Evolutionary conservation across 1,140 invertebrate genomes (phyloP), one percentile per base, ranked within the genome.

Genomic region (Aradophagus sp.): DNA sequence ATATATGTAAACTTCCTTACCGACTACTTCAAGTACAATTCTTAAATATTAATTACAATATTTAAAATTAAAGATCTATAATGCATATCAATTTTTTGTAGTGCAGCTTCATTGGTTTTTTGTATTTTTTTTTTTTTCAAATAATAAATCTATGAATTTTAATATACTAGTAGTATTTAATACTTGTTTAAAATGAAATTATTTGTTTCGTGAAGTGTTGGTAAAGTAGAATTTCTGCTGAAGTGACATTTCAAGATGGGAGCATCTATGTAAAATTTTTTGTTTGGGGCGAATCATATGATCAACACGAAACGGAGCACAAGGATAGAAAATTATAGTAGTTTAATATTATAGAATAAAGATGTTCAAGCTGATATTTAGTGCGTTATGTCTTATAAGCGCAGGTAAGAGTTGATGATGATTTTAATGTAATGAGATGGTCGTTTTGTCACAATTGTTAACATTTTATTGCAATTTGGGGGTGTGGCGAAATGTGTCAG

Each of bases 231-330:
- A n/a, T n/a, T n/a, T n/a, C n/a, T n/a, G n/a, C n/a, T n/a, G n/a
- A 38, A 17, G 35, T 20, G 10, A 17, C 32, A 14, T 35, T 35
- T 26, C 1, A 11, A 36, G 8, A 15, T 6, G 16, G 12, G 13
- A 27, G 14, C 48, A 13, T 31, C 17, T 5, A 5, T 45, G n/a
- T 12, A 10, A 15, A 7, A 44, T 48, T 14, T 26, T 27, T 53
- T 12, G 31, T 58, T 63, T 27, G 68, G 61, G 56, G 6, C 8
- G 11, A 56, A 69, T 62, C 66, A 69, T 62, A 69, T 69, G 66
- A 69, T 68, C 65, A 47, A 68, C 53, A 68, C 35, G 27, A 14
- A 53, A 45, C 32, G 31, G 38, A 69, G 34, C 27, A 38, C 19
- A 47, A 45, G 47, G 14, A 41, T 23, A 62, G 23, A 36, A 5